Conservation (phyloP, 2,888 invertebrate species). For the Pediacus dermestoides region DNA sequence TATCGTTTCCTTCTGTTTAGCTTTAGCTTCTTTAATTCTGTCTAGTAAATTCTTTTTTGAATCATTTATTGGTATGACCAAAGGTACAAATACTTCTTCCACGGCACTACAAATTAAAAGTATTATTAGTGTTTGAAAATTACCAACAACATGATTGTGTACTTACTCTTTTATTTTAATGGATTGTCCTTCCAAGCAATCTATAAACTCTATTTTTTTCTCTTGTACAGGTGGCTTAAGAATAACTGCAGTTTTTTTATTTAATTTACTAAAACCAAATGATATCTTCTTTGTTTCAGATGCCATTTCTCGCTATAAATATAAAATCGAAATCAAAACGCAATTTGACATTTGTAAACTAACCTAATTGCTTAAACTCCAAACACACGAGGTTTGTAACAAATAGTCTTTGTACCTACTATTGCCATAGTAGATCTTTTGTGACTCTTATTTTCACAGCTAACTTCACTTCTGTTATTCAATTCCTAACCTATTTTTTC, state of each 20-base stretch:
- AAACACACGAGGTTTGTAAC: too few species aligned
- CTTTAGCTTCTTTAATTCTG: constrained; percentile 54
- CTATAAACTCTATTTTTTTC: constrained; percentile 64
- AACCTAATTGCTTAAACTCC: too few species aligned
- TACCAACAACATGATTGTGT: constrained; percentile 11
- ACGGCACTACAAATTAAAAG: constrained; percentile 51
- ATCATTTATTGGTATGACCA: constrained; percentile 67
- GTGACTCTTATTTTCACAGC: too few species aligned
- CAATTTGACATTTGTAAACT: too few species aligned
- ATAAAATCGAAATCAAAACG: too few species aligned
- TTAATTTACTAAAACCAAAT: constrained; percentile 72
- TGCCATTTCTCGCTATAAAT: too few species aligned
- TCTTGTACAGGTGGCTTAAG: constrained; percentile 48
- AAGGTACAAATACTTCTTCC: constrained; percentile 51
- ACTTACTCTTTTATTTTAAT: constrained; percentile 71
- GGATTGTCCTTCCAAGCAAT: constrained; percentile 71
- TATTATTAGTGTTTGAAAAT: constrained; percentile 15
- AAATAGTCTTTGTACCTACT: too few species aligned
- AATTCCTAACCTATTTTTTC: too few species aligned
- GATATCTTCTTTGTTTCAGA: constrained; percentile 75
- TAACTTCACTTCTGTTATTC: too few species aligned
- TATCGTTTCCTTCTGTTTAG: constrained; percentile 29
- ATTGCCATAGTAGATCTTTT: too few species aligned
- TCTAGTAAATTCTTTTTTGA: constrained; percentile 50
- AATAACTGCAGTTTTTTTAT: constrained; percentile 54